A percentile compares a stretch with the other conserved stretches of the same genome.
phyloP scores from a whole-genome alignment of 2,888 invertebrate species.

The Syrphus vitripennis region DNA sequence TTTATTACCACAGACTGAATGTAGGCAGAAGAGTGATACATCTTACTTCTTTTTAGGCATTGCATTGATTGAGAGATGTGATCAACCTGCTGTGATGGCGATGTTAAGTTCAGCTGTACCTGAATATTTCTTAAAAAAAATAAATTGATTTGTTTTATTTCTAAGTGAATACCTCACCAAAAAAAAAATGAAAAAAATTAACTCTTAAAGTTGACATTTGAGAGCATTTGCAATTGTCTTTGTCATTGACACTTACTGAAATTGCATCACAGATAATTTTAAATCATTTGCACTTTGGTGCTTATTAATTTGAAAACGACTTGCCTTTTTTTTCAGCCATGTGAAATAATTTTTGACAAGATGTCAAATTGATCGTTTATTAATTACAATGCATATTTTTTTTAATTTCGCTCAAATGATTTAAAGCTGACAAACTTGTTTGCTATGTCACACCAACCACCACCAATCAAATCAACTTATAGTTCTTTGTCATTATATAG shows the following conservation, averaged over 20 bases:
- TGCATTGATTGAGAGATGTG: constrained; percentile 10
- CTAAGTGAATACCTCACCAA: background rate
- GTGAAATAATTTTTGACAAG: constrained; percentile 52
- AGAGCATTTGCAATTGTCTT: background rate
- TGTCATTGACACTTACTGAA: background rate
- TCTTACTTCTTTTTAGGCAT: constrained; percentile 39
- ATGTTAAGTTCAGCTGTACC: too few relatives aligned
- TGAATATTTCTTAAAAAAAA: background rate
- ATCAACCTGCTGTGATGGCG: background rate
- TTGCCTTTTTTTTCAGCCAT: background rate
- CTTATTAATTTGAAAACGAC: too few relatives aligned
- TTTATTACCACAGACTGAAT: constrained; percentile 51
- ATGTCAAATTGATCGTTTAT: constrained; percentile 56
- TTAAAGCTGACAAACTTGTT: constrained; percentile 58
- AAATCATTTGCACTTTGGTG: background rate
- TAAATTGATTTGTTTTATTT: background rate
- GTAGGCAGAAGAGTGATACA: constrained; percentile 44
- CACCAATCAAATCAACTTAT: background rate
- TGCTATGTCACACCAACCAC: constrained; percentile 4
- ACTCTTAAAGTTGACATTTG: too few relatives aligned
- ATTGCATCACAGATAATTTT: background rate
- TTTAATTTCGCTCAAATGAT: constrained; percentile 29
- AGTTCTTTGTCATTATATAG: background rate
- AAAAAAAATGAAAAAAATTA: background rate
- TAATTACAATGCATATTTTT: constrained; percentile 32